Base-by-base conservation (phyloP, 30 jellyfish, hydroid and myxozoan genomes). In the Aurelia sp. region DNA sequence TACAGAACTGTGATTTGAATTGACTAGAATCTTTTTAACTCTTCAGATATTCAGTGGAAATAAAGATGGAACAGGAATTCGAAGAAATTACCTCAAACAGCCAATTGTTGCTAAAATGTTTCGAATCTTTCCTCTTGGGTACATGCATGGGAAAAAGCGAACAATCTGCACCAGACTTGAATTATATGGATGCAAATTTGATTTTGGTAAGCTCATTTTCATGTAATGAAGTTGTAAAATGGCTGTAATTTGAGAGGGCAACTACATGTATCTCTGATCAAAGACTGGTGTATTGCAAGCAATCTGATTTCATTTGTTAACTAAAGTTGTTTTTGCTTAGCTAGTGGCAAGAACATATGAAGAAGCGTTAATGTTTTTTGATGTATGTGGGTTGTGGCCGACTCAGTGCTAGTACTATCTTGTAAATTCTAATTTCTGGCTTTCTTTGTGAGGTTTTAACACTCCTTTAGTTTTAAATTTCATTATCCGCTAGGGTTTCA, bases 151-250 rank as follows among this genome's bases (percentile, higher is more conserved):
- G n/a, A 73, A 80, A 55, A 83, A 86, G 52, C 63, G 88, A 57
- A 91, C 82, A 58, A 79, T 95, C 3, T 95, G 99, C 70, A 53
- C 87, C 61, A 76, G 85, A 44, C 72, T 83, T 31, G 97, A 95
- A 81, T 81, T 95, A 4, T 95, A 69, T 67, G 99, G 99, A 8
- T 95, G 99, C 85, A 85, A 62, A 52, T 74, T 86, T 59, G 70
- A 75, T 57, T 62, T 74, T 24, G 97, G 97, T 84, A 84, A 30
- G 86, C 78, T 15, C 7, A 19, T 40, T 9, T 40, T 9, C 12
- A 13, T 2, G 33, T 27, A 27, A 27, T 15, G 27, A 4, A 41
- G 2, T n/a, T 57, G 66, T 16, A n/a, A 16, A 16, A 13, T 57
- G 30, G 18, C 22, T 64, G 17, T n/a, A n/a, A n/a, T n/a, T n/a